Evolutionary conservation across 1,140 invertebrate species (phyloP).

Genomic region (Steinernema khuongi): DNA sequence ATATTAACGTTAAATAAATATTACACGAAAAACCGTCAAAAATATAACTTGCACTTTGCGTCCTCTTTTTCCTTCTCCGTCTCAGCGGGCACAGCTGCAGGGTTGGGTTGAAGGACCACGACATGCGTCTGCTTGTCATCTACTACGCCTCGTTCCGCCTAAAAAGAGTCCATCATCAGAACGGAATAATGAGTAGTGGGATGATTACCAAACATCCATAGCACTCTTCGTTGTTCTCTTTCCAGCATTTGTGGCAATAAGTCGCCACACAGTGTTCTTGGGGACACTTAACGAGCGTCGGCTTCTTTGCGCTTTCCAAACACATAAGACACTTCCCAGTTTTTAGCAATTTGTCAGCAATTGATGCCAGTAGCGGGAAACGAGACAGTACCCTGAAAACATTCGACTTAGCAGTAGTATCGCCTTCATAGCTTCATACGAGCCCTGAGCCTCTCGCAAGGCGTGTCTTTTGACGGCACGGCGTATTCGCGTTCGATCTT

Average conservation of each 20-base stretch:
- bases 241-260: neutral
- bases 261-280: neutral
- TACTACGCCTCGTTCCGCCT: too few relatives aligned
- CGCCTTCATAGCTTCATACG: neutral
- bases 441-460: neutral
- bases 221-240: neutral
- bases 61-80: too few relatives aligned
- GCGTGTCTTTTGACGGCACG: neutral
- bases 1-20: too few relatives aligned
- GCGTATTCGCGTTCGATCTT: neutral
- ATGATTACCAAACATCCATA: neutral
- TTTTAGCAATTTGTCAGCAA: neutral
- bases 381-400: neutral
- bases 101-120: too few relatives aligned
- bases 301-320: neutral
- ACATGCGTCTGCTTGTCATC: too few relatives aligned
- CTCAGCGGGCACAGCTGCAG: too few relatives aligned
- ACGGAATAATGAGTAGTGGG: too few relatives aligned
- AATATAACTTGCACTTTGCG: too few relatives aligned
- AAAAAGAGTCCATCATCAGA: too few relatives aligned
- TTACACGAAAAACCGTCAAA: too few relatives aligned
- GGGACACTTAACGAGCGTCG: neutral
- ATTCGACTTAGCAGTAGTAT: neutral
- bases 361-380: neutral
- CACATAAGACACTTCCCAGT: conserved; percentile 5